Conservation (phyloP, 2,113 vertebrate genomes). For the Trogon surrucura region DNA sequence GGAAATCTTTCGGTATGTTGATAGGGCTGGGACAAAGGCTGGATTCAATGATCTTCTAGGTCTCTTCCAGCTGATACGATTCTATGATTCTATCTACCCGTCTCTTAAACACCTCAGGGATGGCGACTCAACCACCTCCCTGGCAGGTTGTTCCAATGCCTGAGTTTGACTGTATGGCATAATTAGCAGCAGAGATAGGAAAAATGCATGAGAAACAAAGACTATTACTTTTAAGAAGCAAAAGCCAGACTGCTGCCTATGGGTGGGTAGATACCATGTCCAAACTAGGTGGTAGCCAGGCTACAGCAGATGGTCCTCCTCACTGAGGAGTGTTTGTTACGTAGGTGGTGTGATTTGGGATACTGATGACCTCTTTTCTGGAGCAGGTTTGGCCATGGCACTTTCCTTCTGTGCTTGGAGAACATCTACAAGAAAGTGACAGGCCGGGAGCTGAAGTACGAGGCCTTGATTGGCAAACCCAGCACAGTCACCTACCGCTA, state of each 20-base stretch:
- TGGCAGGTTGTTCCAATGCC: too few species aligned
- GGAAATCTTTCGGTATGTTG: too few species aligned
- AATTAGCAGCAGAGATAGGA: not conserved
- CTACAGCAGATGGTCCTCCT: not conserved
- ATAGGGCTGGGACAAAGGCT: too few species aligned
- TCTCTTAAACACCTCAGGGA: too few species aligned
- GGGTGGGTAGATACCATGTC: not conserved
- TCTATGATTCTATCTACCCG: too few species aligned
- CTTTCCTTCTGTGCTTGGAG: slow-evolving; percentile 93
- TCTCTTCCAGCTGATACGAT: too few species aligned
- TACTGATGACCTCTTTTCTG: not conserved
- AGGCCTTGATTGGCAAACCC: slow-evolving; percentile 93
- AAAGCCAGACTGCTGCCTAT: not conserved
- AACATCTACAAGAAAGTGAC: slow-evolving; percentile 92
- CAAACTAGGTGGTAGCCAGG: not conserved
- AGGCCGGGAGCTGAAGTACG: slow-evolving; percentile 86
- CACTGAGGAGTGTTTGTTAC: not conserved
- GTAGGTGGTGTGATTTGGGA: slow-evolving; percentile 37
- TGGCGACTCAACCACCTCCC: too few species aligned
- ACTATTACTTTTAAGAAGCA: not conserved
- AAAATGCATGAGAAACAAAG: not conserved
- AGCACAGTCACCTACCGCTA: slow-evolving; percentile 92
- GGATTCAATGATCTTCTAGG: too few species aligned
- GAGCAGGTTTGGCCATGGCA: slow-evolving; percentile 93
- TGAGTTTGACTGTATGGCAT: not conserved